Evolutionary conservation across 2,888 invertebrate genomes (phyloP).

Genomic region (Caenorhabditis sp.): DNA sequence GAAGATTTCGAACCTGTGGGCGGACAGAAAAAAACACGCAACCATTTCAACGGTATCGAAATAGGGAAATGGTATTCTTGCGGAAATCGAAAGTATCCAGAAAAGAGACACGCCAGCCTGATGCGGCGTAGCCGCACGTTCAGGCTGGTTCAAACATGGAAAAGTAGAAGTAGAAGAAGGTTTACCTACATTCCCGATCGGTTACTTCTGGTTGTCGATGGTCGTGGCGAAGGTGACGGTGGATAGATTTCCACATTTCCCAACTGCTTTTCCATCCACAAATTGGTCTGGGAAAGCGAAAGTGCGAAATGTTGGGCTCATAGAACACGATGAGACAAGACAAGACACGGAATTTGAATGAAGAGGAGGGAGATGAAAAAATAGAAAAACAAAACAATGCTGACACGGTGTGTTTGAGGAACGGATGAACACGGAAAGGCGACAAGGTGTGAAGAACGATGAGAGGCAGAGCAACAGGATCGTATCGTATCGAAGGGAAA

Average conservation of each 20-base stretch:
- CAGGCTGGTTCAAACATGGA: no score
- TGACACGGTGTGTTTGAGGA: conserved; percentile 33
- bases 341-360: neutral
- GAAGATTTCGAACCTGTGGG: no score
- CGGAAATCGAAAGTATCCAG: no score
- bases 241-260: conserved; percentile 63
- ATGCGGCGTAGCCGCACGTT: no score
- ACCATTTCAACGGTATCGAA: no score
- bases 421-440: conserved; percentile 32
- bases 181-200: conserved; percentile 49
- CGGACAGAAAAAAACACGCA: no score
- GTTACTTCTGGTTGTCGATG: conserved; percentile 10
- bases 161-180: neutral
- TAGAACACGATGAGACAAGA: conserved; percentile 31
- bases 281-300: conserved; percentile 7
- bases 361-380: conserved; percentile 9
- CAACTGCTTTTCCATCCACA: conserved; percentile 55
- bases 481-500: conserved; percentile 21
- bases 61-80: no score
- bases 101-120: no score
- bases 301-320: neutral
- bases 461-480: conserved; percentile 1
- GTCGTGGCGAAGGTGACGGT: conserved; percentile 44
- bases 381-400: conserved; percentile 36
- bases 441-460: conserved; percentile 45